Conservation (phyloP, 2,113 vertebrate species). For the Tetrax tetrax region DNA sequence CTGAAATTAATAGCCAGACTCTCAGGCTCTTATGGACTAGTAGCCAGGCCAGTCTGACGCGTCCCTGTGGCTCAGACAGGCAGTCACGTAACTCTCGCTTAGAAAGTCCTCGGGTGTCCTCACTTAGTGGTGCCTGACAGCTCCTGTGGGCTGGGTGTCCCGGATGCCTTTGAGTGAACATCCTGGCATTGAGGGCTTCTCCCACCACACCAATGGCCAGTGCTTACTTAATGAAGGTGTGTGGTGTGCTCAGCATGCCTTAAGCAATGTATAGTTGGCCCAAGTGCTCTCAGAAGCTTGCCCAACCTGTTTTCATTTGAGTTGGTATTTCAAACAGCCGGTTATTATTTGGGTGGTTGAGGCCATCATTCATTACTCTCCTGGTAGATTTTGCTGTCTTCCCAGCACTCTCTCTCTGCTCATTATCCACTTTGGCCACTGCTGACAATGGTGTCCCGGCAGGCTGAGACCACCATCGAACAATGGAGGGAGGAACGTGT, state of each 20-base stretch:
- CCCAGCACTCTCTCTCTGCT: neutral
- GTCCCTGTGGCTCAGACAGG: neutral
- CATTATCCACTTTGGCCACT: neutral
- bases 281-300: slow-evolving; percentile 10
- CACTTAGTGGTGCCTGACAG: neutral
- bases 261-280: slow-evolving; percentile 17
- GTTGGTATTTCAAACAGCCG: slow-evolving; percentile 25
- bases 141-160: neutral
- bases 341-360: slow-evolving; percentile 40
- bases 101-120: slow-evolving; percentile 1
- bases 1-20: slow-evolving; percentile 39
- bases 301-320: slow-evolving; percentile 53
- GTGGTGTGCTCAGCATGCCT: neutral
- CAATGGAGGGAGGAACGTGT: neutral
- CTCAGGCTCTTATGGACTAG: neutral
- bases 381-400: slow-evolving; percentile 7
- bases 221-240: neutral
- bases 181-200: slow-evolving; percentile 16
- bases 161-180: neutral
- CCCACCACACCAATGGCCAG: neutral
- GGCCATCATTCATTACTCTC: slow-evolving; percentile 3
- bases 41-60: slow-evolving; percentile 11
- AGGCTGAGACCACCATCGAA: neutral
- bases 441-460: neutral
- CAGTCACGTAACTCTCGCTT: slow-evolving; percentile 40